Conservation (phyloP, 2,797 vertebrate genomes). For the Loris lydekkerianus region DNA sequence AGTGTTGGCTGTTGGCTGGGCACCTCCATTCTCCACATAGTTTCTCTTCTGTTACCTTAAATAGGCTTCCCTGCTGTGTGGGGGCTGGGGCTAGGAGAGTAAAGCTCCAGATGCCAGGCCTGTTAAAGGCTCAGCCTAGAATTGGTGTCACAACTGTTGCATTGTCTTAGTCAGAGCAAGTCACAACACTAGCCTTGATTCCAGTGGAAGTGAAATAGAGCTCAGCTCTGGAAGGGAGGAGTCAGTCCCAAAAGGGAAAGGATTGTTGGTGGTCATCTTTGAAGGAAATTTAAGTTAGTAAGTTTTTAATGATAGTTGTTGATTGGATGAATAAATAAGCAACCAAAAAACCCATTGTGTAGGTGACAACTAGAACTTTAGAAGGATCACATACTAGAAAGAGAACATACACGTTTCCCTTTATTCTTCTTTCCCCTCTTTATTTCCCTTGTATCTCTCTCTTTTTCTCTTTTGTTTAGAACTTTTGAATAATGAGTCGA, state of each 20-base stretch:
- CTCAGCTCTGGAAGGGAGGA: neutral
- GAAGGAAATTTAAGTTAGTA: neutral
- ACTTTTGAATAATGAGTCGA: conserved; percentile 46
- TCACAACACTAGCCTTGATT: neutral
- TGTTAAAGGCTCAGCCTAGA: neutral
- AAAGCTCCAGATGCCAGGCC: neutral
- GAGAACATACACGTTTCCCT: neutral
- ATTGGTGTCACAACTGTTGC: neutral
- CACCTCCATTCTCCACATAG: neutral
- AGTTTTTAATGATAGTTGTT: neutral
- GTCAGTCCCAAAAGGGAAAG: neutral
- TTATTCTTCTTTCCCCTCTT: neutral
- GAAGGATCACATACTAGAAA: neutral
- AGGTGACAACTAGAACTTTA: neutral
- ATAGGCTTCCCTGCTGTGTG: neutral
- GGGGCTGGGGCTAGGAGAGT: conserved; percentile 9
- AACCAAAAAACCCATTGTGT: neutral
- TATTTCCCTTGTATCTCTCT: neutral
- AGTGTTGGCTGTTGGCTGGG: neutral
- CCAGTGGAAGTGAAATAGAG: neutral
- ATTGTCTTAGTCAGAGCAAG: neutral
- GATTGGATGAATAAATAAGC: neutral
- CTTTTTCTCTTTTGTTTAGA: neutral
- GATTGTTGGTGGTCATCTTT: neutral
- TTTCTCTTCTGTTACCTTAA: neutral